A percentile compares a stretch with the other conserved stretches of the same genome.
These are phyloP conservation scores for Nymphalis polychloros DNA, from an alignment of 2,888 invertebrate genomes.

Conservation along the genomic window DNA sequence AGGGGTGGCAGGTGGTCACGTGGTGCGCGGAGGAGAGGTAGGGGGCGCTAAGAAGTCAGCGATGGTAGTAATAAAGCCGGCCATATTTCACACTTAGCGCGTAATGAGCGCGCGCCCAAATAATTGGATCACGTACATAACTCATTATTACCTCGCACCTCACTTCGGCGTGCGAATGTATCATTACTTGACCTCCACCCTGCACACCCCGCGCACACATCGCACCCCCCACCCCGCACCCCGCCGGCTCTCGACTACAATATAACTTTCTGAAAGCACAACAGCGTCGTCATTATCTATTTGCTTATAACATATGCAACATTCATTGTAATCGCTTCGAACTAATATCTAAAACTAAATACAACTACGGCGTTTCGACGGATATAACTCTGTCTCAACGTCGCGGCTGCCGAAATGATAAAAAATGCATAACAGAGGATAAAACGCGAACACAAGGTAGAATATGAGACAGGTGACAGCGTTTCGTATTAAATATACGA, in stretches of 20 bases:
- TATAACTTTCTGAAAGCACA: conserved; percentile 54
- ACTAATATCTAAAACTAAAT: too few relatives aligned
- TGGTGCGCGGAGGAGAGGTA: conserved; percentile 26
- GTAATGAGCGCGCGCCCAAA: conserved; percentile 83
- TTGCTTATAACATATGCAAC: conserved; percentile 15
- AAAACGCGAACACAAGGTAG: too few relatives aligned
- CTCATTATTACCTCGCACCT: conserved; percentile 82
- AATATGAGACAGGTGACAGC: too few relatives aligned
- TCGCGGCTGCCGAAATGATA: too few relatives aligned
- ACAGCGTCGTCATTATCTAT: conserved; percentile 20
- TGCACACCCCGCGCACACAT: conserved; percentile 28
- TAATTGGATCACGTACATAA: conserved; percentile 84
- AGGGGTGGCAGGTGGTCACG: conserved; percentile 34
- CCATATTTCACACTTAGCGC: conserved; percentile 83
- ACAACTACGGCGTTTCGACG: too few relatives aligned
- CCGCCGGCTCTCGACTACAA: conserved; percentile 46
- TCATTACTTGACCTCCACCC: conserved; percentile 62
- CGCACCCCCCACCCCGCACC: not conserved
- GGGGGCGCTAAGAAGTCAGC: conserved; percentile 56
- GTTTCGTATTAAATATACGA: too few relatives aligned
- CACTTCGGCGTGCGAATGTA: conserved; percentile 74
- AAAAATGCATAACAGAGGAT: too few relatives aligned
- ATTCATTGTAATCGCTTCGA: not conserved
- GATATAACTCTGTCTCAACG: too few relatives aligned
- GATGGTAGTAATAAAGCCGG: conserved; percentile 78